Base-by-base conservation (phyloP, 2,797 vertebrate species). In the Coranthus polyacanthus region DNA sequence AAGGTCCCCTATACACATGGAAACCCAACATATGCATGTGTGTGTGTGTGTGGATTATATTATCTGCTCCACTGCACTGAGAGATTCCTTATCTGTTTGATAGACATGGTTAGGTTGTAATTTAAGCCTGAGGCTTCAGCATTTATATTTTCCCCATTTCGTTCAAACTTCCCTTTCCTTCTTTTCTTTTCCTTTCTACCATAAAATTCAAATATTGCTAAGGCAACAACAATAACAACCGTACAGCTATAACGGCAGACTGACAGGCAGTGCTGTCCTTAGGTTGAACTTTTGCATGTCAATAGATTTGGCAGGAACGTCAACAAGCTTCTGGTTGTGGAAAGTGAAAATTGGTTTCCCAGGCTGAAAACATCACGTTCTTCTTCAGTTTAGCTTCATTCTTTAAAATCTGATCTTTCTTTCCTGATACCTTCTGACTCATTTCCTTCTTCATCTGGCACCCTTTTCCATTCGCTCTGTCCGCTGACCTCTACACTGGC, bases 81-180 rank as follows among this genome's bases (percentile, higher is more conserved):
- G 22, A 57, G 17, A 68, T 60, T 63, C n/a, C 45, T 83, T 53
- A 78, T 87, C 84, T 44, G 41, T 52, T 60, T 37, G 7, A 72
- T 12, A 43, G 44, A 68, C 6, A 61, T 38, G 32, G 21, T 67
- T 57, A 16, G 47, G 61, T n/a, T 53, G 47, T 45, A 41, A 66
- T 71, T 71, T 21, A 47, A 20, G 41, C 54, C 42, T 41, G 8
- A 39, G 37, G 73, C 16, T 3, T 17, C 10, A 53, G 22, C 12
- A 36, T 60, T 64, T 37, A 54, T 37, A 54, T 47, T 17, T 15
- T 61, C 17, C 18, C 45, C n/a, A 37, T 55, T 24, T 12, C 29
- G 29, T 15, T 20, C 53, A 46, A 22, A 26, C 12, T 37, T 24
- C 43, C 38, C 9, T 45, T 64, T 51, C 42, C 2, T 49, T 39